Conservation (phyloP, 2,113 vertebrate genomes). For the Cyanoderma ruficeps region DNA sequence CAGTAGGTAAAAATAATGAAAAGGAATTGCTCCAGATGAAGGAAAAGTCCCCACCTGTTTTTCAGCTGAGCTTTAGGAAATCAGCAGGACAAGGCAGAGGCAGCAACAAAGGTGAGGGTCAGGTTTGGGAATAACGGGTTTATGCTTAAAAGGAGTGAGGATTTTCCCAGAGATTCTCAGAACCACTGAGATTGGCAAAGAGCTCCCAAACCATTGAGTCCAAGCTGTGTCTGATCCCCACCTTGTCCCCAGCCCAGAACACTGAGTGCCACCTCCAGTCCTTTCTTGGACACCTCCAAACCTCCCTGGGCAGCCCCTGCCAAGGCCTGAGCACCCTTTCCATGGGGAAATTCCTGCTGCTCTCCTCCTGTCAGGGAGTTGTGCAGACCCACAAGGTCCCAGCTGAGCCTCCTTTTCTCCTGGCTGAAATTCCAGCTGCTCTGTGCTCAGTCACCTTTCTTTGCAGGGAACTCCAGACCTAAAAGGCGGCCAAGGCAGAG, state of each 20-base stretch:
- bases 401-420: neutral
- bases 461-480: neutral
- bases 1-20: neutral
- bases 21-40: neutral
- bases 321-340: accelerated
- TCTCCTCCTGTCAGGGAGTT: neutral
- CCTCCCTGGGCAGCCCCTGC: neutral
- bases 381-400: neutral
- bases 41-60: neutral
- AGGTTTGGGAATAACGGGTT: neutral
- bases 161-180: neutral
- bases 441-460: neutral
- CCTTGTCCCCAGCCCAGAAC: neutral
- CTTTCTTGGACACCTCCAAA: accelerated
- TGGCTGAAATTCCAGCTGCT: neutral
- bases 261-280: accelerated
- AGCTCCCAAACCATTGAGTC: accelerated
- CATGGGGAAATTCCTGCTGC: neutral
- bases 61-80: neutral
- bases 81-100: neutral
- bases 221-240: accelerated
- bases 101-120: neutral
- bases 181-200: neutral
- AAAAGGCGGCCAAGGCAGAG: neutral
- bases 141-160: neutral